phyloP scores from a whole-genome alignment of 2,113 vertebrate genomes.

The Ptilorrhoa leucosticta region DNA sequence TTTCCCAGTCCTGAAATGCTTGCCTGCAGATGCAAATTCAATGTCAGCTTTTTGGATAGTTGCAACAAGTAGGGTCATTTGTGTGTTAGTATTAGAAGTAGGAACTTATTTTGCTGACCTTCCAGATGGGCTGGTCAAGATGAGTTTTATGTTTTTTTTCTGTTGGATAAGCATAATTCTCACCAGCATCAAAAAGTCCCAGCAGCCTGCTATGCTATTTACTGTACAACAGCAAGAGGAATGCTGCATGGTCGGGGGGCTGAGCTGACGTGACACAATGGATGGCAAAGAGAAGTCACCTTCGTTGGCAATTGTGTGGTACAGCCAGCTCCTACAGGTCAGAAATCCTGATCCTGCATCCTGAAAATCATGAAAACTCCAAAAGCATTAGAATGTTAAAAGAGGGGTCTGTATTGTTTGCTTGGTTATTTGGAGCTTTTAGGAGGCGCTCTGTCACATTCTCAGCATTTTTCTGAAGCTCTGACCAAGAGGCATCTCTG shows the following conservation, averaged over 20 bases:
- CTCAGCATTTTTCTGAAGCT: not conserved
- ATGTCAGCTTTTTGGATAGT: not conserved
- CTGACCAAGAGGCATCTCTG: not conserved
- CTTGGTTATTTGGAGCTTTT: not conserved
- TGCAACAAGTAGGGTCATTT: not conserved
- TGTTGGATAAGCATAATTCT: not conserved
- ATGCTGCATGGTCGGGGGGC: rapidly evolving
- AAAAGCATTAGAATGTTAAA: not conserved
- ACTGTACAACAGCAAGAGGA: not conserved
- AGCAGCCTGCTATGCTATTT: not conserved
- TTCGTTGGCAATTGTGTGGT: rapidly evolving
- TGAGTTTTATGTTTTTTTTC: not conserved
- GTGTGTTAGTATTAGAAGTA: not conserved
- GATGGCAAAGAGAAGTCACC: not conserved
- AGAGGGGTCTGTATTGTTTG: not conserved
- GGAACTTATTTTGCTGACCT: not conserved
- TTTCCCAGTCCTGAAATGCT: not conserved
- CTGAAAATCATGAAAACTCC: not conserved
- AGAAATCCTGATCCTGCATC: not conserved
- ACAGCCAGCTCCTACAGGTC: not conserved
- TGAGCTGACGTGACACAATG: not conserved
- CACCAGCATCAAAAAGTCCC: not conserved
- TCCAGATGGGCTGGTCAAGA: not conserved
- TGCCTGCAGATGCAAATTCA: not conserved
- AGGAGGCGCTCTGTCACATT: not conserved